These are phyloP conservation scores for Dicyrtoma fusca DNA, from an alignment of 2,888 invertebrate species.

Conservation along the genomic window DNA sequence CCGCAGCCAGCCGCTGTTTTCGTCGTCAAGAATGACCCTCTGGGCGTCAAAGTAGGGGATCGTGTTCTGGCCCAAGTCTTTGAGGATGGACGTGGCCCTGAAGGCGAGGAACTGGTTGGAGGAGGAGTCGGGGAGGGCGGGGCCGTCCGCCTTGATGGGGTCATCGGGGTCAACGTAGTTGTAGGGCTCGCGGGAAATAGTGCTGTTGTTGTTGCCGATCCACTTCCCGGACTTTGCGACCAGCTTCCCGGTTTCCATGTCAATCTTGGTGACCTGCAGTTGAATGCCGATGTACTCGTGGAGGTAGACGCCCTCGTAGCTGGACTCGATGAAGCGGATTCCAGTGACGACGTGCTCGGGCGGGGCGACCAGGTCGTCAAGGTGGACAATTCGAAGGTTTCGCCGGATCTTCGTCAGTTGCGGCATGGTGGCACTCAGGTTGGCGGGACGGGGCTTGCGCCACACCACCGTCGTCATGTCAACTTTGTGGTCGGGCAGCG, in stretches of 20 bases:
- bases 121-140: constrained; percentile 66
- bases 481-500: constrained; percentile 24
- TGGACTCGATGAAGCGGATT: constrained; percentile 13
- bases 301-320: constrained; percentile 21
- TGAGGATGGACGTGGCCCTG: constrained; percentile 70
- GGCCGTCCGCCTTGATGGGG: constrained; percentile 53
- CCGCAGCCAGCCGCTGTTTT: constrained; percentile 66
- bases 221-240: constrained; percentile 6
- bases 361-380: constrained; percentile 32
- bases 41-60: constrained; percentile 82
- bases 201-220: constrained; percentile 26
- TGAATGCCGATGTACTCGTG: constrained; percentile 31
- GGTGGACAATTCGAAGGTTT: constrained; percentile 24
- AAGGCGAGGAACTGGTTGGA: constrained; percentile 74
- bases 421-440: neutral
- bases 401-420: constrained; percentile 2
- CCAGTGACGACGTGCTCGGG: constrained; percentile 35
- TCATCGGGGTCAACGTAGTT: constrained; percentile 39
- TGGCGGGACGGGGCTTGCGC: constrained; percentile 18
- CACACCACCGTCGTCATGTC: constrained; percentile 26
- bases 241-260: constrained; percentile 22
- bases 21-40: constrained; percentile 69
- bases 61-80: constrained; percentile 79
- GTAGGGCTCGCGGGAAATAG: constrained; percentile 28
- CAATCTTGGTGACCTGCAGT: constrained; percentile 26